Conservation (phyloP, 2,888 invertebrate genomes). For the Lochmaea crataegi region DNA sequence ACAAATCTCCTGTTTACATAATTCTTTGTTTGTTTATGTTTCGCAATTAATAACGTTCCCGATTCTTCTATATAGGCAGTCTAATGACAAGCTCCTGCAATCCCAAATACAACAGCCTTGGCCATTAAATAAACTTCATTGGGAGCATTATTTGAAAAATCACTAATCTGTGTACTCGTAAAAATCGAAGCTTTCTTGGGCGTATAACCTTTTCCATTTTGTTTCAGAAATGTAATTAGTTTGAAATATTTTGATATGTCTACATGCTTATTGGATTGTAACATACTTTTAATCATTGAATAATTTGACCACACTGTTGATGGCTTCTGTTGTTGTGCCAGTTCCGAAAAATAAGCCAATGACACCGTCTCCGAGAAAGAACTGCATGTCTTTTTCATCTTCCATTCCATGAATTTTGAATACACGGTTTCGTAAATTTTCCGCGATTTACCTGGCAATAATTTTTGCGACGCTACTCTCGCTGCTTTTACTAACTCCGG, state of each 20-base stretch:
- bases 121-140: slow-evolving; percentile 38
- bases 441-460: not conserved
- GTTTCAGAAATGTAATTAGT: too few species aligned
- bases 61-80: slow-evolving; percentile 39
- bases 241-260: too few species aligned
- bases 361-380: slow-evolving; percentile 41
- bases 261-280: too few species aligned
- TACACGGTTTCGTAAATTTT: slow-evolving; percentile 1
- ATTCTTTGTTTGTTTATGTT: slow-evolving; percentile 7
- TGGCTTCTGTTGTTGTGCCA: slow-evolving; percentile 49
- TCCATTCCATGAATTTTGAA: slow-evolving; percentile 1
- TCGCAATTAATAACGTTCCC: slow-evolving; percentile 17
- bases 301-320: slow-evolving; percentile 50
- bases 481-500: too few species aligned
- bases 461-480: too few species aligned
- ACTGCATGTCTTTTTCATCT: not conserved
- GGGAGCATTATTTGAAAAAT: too few species aligned
- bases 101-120: slow-evolving; percentile 36
- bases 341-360: slow-evolving; percentile 49
- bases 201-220: too few species aligned
- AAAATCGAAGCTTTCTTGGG: not conserved
- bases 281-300: slow-evolving; percentile 40
- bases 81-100: slow-evolving; percentile 45
- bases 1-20: slow-evolving; percentile 18
- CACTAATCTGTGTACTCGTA: too few species aligned